Evolutionary conservation across 2,888 invertebrate genomes (phyloP).

Genomic region (Epinotia bilunana): DNA sequence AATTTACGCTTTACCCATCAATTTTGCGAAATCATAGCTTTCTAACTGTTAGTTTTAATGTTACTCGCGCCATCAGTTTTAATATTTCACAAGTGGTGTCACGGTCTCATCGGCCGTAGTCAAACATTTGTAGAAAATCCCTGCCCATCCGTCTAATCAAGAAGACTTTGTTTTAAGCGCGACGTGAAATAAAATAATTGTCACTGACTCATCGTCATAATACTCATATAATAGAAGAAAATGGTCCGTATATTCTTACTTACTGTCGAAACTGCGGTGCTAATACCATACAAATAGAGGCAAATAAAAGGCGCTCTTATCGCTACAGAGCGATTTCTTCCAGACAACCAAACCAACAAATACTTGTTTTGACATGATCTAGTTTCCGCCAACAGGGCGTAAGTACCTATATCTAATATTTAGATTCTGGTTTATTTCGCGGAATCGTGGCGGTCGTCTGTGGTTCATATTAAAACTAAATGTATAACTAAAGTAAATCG

Average conservation of each 20-base stretch:
- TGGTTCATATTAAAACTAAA: slow-evolving; percentile 36
- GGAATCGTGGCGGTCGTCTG: neutral
- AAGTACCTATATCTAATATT: neutral
- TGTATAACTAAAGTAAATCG: slow-evolving; percentile 53
- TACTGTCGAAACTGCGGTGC: too few relatives aligned
- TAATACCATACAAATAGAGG: too few relatives aligned
- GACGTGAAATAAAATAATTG: too few relatives aligned
- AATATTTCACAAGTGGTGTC: neutral
- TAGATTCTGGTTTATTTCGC: too few relatives aligned
- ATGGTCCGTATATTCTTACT: too few relatives aligned
- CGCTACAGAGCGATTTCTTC: too few relatives aligned
- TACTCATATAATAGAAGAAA: too few relatives aligned
- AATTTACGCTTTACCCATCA: slow-evolving; percentile 27
- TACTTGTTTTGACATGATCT: neutral
- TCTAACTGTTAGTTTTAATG: neutral
- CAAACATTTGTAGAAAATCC: neutral
- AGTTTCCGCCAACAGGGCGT: neutral
- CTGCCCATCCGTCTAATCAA: too few relatives aligned
- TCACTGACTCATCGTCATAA: too few relatives aligned
- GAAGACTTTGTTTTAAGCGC: too few relatives aligned
- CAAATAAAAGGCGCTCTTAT: too few relatives aligned
- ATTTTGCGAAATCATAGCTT: slow-evolving; percentile 32
- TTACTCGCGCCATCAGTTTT: neutral
- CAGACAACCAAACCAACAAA: too few relatives aligned
- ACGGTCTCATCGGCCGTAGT: neutral